phyloP scores from a whole-genome alignment of 2,888 invertebrate genomes.

The Tiliacea citrago region DNA sequence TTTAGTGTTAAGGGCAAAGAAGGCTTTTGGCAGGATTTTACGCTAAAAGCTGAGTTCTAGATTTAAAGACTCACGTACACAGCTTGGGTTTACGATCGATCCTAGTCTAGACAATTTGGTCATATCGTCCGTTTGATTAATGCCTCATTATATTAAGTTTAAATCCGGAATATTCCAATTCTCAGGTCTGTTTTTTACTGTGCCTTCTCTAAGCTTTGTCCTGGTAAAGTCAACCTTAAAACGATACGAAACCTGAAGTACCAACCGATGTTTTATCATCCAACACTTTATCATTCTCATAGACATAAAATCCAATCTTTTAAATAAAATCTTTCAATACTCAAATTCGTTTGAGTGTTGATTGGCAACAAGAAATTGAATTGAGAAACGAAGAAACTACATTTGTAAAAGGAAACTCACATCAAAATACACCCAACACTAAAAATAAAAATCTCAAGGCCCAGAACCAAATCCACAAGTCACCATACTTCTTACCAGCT shows the following conservation, averaged over 20 bases:
- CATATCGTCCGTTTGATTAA: neutral
- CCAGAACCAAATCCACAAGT: constrained; percentile 29
- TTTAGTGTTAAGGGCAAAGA: constrained; percentile 36
- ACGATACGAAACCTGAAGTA: neutral
- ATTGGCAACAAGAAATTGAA: too few species aligned
- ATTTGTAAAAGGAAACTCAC: neutral
- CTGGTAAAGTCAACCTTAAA: neutral
- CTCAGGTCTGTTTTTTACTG: fast-evolving
- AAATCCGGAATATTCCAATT: neutral
- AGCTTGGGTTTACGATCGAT: constrained; percentile 13
- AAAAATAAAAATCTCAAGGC: constrained; percentile 33
- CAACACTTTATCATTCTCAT: neutral
- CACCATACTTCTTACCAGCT: constrained; percentile 48
- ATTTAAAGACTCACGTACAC: constrained; percentile 26
- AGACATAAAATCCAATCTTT: neutral
- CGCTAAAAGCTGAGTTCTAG: neutral
- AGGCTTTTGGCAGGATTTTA: constrained; percentile 9
- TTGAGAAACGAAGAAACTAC: neutral
- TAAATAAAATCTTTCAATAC: neutral
- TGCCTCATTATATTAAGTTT: neutral
- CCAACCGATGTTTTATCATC: neutral
- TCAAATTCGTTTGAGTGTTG: too few species aligned
- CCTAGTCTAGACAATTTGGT: constrained; percentile 15
- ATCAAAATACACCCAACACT: constrained; percentile 26
- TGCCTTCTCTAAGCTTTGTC: neutral